A percentile compares a stretch with the other conserved stretches of the same genome.
These are phyloP conservation scores for Myiotriccus ornatus DNA, from an alignment of 2,797 vertebrate species.

Conservation along the genomic window DNA sequence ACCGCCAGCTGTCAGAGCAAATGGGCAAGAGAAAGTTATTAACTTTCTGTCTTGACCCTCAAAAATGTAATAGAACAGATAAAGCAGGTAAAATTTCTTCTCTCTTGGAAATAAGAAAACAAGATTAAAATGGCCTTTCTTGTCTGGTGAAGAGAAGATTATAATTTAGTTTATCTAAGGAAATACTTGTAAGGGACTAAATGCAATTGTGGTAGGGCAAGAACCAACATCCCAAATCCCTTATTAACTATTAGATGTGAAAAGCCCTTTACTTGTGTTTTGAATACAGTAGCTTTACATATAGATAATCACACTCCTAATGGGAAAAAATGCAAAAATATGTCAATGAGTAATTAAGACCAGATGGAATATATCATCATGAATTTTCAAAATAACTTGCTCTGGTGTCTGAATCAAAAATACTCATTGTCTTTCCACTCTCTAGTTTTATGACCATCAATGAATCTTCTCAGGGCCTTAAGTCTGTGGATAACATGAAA, in stretches of 20 bases:
- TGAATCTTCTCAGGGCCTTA: background rate
- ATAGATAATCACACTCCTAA: background rate
- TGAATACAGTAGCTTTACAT: background rate
- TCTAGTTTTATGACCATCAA: background rate
- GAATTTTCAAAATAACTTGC: background rate
- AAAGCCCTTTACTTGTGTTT: background rate
- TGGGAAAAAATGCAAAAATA: background rate
- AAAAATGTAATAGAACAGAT: slow-evolving; percentile 3
- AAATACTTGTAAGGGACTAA: background rate
- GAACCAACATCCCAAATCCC: background rate
- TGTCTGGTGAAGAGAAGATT: background rate
- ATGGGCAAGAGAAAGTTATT: slow-evolving; percentile 49
- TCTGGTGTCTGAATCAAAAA: background rate
- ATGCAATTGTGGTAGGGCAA: background rate
- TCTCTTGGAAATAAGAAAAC: background rate
- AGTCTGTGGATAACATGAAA: background rate
- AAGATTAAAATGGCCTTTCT: background rate
- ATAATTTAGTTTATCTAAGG: background rate
- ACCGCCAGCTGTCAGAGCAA: slow-evolving; percentile 58
- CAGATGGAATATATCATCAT: background rate
- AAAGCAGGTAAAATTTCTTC: background rate
- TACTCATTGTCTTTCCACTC: background rate
- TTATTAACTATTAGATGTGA: background rate
- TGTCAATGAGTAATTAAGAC: background rate
- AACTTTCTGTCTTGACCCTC: slow-evolving; percentile 44